Evolutionary conservation across 2,888 invertebrate genomes (phyloP).

Genomic region (Polyploca ridens): DNA sequence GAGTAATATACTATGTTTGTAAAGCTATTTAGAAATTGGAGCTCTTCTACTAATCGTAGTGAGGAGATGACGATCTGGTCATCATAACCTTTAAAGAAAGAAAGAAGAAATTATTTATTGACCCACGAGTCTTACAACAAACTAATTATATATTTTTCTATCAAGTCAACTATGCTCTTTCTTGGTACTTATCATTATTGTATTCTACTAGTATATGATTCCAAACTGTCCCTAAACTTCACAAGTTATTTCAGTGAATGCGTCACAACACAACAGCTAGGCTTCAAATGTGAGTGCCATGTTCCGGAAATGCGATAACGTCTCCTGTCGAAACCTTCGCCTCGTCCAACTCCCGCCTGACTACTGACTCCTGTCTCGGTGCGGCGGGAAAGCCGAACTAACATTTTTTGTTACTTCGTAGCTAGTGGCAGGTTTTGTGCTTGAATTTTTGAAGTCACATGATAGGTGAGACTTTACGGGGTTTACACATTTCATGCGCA

Average conservation of each 20-base stretch:
- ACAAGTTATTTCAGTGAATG: neutral
- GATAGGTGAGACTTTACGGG: neutral
- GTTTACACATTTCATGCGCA: neutral
- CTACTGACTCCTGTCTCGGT: neutral
- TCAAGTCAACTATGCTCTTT: too few relatives aligned
- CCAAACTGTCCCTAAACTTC: neutral
- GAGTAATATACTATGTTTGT: too few relatives aligned
- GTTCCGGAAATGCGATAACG: constrained; percentile 23
- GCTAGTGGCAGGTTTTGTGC: constrained; percentile 17
- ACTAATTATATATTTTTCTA: too few relatives aligned
- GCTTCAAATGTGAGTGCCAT: neutral
- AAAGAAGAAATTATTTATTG: too few relatives aligned
- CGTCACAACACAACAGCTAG: neutral
- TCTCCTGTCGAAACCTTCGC: constrained; percentile 18
- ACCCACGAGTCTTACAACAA: too few relatives aligned
- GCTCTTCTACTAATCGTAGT: too few relatives aligned
- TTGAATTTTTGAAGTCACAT: constrained; percentile 6
- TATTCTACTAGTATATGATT: neutral
- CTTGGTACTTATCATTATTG: neutral
- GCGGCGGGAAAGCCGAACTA: neutral
- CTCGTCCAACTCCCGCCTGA: neutral
- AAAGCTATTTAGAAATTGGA: too few relatives aligned
- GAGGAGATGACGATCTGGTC: too few relatives aligned
- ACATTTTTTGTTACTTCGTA: neutral
- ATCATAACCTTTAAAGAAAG: too few relatives aligned